Conservation (phyloP, 2,797 vertebrate species). For the Sarcophilus harrisii region DNA sequence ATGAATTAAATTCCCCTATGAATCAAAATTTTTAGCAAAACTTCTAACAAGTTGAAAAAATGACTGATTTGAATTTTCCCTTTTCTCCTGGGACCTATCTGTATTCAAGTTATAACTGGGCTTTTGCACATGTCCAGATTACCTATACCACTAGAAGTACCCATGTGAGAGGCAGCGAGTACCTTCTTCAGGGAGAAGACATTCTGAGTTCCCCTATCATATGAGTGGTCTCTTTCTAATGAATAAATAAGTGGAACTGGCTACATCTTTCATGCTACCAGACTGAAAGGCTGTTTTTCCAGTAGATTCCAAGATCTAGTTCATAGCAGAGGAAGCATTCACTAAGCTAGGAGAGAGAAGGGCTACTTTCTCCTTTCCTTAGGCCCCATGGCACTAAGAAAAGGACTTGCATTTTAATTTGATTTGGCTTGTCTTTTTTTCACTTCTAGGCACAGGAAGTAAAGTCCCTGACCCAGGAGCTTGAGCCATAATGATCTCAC, state of each 20-base stretch:
- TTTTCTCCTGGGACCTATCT: neutral
- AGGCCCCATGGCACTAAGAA: neutral
- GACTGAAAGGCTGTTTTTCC: neutral
- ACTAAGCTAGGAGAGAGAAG: neutral
- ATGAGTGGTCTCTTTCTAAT: neutral
- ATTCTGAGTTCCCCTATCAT: neutral
- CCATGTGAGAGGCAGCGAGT: neutral
- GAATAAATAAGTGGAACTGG: neutral
- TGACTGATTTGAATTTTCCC: constrained; percentile 9
- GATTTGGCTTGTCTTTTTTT: neutral
- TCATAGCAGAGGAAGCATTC: neutral
- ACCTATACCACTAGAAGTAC: neutral
- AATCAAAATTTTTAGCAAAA: constrained; percentile 33
- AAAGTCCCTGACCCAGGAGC: neutral
- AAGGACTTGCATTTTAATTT: neutral
- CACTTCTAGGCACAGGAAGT: neutral
- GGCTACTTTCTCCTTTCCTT: neutral
- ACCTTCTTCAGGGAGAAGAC: neutral
- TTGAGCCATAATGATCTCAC: neutral
- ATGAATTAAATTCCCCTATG: neutral
- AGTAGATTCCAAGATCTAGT: neutral
- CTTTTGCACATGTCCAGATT: neutral
- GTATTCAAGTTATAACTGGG: neutral
- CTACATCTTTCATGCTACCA: neutral
- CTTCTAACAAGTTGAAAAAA: constrained; percentile 24